Evolutionary conservation across 2,797 vertebrate species (phyloP).

Genomic region (Podarcis siculus): DNA sequence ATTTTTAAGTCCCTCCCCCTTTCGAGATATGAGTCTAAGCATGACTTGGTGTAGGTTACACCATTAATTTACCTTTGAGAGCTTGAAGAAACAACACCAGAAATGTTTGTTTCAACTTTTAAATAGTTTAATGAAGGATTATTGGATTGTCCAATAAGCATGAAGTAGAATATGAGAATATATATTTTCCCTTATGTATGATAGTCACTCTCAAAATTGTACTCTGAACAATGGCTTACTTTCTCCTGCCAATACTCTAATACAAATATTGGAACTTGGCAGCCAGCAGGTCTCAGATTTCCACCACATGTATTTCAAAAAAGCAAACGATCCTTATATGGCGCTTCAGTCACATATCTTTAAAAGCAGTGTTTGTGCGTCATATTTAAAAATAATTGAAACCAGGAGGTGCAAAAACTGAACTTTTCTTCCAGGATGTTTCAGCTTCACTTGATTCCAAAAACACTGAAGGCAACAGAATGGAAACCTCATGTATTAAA

Average conservation of each 20-base stretch:
- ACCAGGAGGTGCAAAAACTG: slow-evolving; percentile 77
- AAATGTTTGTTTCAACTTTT: slow-evolving; percentile 56
- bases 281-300: slow-evolving; percentile 88
- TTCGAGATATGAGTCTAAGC: slow-evolving; percentile 24
- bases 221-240: slow-evolving; percentile 88
- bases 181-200: slow-evolving; percentile 71
- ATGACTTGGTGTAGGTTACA: slow-evolving; percentile 40
- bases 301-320: slow-evolving; percentile 95
- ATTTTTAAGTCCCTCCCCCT: slow-evolving; percentile 22
- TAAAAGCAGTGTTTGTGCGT: slow-evolving; percentile 81
- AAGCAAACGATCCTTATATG: slow-evolving; percentile 91
- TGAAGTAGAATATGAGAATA: slow-evolving; percentile 72
- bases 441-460: slow-evolving; percentile 79
- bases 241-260: slow-evolving; percentile 85
- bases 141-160: slow-evolving; percentile 66
- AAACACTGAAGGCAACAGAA: slow-evolving; percentile 67
- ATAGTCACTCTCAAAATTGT: slow-evolving; percentile 76
- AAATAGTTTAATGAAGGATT: slow-evolving; percentile 68
- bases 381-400: slow-evolving; percentile 85
- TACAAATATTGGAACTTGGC: slow-evolving; percentile 92
- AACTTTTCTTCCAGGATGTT: slow-evolving; percentile 81
- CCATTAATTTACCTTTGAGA: slow-evolving; percentile 53
- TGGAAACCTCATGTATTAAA: slow-evolving; percentile 58
- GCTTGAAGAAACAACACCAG: slow-evolving; percentile 56
- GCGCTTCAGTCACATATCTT: slow-evolving; percentile 84